phyloP scores from a whole-genome alignment of 2,113 vertebrate genomes.

The Calypte anna region DNA sequence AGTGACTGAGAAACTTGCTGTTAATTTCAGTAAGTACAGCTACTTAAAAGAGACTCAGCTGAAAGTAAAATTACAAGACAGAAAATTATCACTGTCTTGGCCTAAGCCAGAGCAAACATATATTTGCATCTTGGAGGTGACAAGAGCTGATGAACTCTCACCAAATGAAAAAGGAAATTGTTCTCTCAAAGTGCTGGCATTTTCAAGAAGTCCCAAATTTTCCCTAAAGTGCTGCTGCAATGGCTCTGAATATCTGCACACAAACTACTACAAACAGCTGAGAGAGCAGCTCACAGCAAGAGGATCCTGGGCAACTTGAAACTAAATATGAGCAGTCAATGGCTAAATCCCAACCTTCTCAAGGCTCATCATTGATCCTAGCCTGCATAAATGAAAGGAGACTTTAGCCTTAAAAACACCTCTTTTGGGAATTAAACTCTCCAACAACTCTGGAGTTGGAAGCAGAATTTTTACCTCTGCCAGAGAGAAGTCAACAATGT shows the following conservation, averaged over 20 bases:
- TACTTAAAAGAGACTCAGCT: too few species aligned
- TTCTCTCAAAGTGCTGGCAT: not conserved
- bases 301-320: not conserved
- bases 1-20: too few species aligned
- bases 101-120: too few species aligned
- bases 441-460: not conserved
- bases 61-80: too few species aligned
- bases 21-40: too few species aligned
- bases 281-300: not conserved
- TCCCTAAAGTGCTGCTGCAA: not conserved
- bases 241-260: not conserved
- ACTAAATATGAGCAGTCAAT: not conserved
- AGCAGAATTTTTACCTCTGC: not conserved
- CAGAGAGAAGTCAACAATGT: not conserved
- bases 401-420: not conserved
- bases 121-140: not conserved
- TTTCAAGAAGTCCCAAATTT: not conserved
- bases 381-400: not conserved
- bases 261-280: not conserved
- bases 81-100: too few species aligned
- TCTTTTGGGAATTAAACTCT: not conserved
- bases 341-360: not conserved
- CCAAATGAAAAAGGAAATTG: not conserved
- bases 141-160: not conserved
- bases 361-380: not conserved